Base-by-base conservation (phyloP, 2,797 vertebrate species). In the Chelonia mydas region DNA sequence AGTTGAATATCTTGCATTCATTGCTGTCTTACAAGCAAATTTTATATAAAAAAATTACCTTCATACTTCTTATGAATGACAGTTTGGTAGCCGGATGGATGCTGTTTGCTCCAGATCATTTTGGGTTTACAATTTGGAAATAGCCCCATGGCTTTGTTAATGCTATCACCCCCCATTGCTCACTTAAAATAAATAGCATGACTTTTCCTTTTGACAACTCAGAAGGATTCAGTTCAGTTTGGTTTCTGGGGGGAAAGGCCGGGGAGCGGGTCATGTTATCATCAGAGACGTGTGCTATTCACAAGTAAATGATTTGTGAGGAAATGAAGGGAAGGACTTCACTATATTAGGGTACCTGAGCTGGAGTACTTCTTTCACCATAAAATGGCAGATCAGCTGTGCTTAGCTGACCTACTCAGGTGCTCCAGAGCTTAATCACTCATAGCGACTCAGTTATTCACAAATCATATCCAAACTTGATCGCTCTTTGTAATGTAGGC, bases 1-100 rank as follows among this genome's bases (percentile, higher is more conserved):
- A 19, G 81, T 45, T 94, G 97, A 97, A 95, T 98, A 98, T 97
- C 97, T 98, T 59, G 13, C 95, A 95, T 97, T 98, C 96, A 94
- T 91, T 96, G 96, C 96, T 97, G 94, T 93, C 90, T 97, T 97
- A 96, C 94, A 94, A 90, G 95, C 90, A 96, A 97, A 97, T 96
- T 97, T 97, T 95, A 89, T 96, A 87, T 92, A 92, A 96, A 97
- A 98, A 95, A 97, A 97, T 90, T 96, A 93, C 89, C 53, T 96
- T 92, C 92, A 90, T 90, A 84, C 96, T 95, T 97, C 92, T 97
- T 96, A 85, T 79, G 91, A 98, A 97, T 95, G 97, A 92, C 92
- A 97, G 93, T 93, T 89, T 79, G n/a, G 80, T 82, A 94, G 80
- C 25, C 83, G 96, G 84, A 92, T 97, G 80, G 50, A 96, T 93